Conservation (phyloP, 2,797 vertebrate genomes). For the Paedocypris micromegethes region DNA sequence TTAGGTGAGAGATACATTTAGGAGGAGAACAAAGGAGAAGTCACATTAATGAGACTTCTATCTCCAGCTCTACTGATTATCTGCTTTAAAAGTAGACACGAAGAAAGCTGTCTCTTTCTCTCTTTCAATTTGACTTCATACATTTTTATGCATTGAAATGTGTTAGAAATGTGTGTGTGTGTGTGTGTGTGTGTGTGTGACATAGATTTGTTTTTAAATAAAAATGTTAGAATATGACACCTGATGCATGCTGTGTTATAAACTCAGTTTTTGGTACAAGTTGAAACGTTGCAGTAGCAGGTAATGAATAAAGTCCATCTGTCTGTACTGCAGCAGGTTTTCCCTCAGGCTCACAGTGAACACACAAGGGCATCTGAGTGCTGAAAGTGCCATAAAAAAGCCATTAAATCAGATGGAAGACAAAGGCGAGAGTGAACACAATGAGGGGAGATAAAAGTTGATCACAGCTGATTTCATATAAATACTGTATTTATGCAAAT, state of each 20-base stretch:
- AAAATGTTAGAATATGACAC: background rate
- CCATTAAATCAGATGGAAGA: too few relatives aligned
- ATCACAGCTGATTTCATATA: too few relatives aligned
- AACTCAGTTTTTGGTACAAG: too few relatives aligned
- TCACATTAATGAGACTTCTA: conserved; percentile 31
- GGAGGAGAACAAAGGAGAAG: conserved; percentile 32
- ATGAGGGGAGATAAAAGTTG: too few relatives aligned
- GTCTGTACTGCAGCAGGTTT: conserved; percentile 7
- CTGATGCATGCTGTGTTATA: background rate
- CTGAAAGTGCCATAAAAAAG: background rate
- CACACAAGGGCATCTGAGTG: background rate
- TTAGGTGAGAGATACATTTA: conserved; percentile 42
- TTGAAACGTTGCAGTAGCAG: background rate
- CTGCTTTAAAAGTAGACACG: conserved; percentile 10
- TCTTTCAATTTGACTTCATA: background rate
- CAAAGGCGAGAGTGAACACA: too few relatives aligned
- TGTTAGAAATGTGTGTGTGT: too few relatives aligned
- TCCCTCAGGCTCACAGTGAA: conserved; percentile 3
- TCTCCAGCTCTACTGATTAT: conserved; percentile 30
- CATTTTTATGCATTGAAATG: too few relatives aligned
- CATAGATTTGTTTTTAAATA: too few relatives aligned
- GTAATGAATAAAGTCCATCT: background rate
- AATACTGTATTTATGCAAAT: too few relatives aligned
- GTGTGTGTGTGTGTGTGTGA: too few relatives aligned
- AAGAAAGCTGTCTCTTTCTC: conserved; percentile 2